Evolutionary conservation across 64 coral and sea anemone genomes (phyloP).

Genomic region (Exaiptasia diaphana): DNA sequence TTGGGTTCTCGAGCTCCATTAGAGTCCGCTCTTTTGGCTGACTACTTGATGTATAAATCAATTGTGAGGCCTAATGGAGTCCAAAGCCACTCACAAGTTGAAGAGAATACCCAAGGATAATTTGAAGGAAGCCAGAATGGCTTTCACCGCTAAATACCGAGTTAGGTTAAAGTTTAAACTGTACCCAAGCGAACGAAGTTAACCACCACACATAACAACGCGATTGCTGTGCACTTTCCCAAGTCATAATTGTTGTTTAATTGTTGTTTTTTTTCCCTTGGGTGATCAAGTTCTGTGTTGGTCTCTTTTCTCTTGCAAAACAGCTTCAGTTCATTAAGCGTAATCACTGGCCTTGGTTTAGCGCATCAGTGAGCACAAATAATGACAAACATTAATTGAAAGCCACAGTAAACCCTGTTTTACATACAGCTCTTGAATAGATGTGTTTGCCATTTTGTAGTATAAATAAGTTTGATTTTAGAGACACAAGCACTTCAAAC

Average conservation of each 20-base stretch:
- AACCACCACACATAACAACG: background rate
- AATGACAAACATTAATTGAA: background rate
- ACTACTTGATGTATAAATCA: background rate
- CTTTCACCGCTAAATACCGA: too few species aligned
- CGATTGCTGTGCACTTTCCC: background rate
- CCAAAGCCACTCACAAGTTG: too few species aligned
- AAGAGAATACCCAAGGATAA: too few species aligned
- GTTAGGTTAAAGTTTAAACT: too few species aligned
- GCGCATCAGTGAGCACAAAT: background rate
- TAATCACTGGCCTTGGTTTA: background rate
- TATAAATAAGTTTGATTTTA: too few species aligned
- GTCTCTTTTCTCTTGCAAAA: background rate
- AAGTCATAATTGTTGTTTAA: constrained; percentile 13
- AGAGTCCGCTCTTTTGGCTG: background rate
- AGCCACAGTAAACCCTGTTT: background rate
- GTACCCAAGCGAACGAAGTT: background rate
- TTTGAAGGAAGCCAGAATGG: too few species aligned
- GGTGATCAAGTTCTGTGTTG: background rate
- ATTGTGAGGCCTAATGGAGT: too few species aligned
- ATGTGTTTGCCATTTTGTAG: background rate
- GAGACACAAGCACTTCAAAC: too few species aligned
- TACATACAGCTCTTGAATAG: background rate
- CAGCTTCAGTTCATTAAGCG: background rate
- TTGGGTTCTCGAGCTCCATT: background rate
- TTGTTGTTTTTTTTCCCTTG: background rate